Percentiles rank a stretch among this genome's conserved stretches.
Conservation (phyloP, 2,797 vertebrate species). For the Poecilia velifera region DNA sequence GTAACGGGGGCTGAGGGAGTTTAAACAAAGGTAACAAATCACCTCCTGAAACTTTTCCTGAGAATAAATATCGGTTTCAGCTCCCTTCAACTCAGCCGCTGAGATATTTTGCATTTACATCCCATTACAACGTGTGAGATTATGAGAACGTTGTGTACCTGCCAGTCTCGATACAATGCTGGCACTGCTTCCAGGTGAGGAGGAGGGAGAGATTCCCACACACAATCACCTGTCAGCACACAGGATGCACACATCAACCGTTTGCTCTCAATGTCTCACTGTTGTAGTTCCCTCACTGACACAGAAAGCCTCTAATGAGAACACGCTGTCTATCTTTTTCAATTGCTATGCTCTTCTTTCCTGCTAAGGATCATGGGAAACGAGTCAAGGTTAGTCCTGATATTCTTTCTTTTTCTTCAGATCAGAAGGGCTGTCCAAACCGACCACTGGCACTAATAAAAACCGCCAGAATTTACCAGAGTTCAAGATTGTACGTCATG, state of each 20-base stretch:
- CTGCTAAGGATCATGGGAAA: slow-evolving; percentile 34
- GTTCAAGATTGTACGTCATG: slow-evolving; percentile 14
- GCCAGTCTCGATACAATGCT: slow-evolving; percentile 46
- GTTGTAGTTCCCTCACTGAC: slow-evolving; percentile 14
- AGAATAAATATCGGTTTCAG: neutral
- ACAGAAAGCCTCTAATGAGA: slow-evolving; percentile 10
- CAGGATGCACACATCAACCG: neutral
- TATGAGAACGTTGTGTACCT: slow-evolving; percentile 54
- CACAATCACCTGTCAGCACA: slow-evolving; percentile 11
- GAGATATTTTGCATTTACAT: slow-evolving; percentile 58
- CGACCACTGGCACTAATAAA: neutral
- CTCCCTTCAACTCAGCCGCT: slow-evolving; percentile 10
- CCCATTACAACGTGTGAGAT: slow-evolving; percentile 52
- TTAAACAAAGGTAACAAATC: slow-evolving; percentile 2
- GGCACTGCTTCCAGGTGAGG: slow-evolving; percentile 44
- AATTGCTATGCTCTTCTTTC: slow-evolving; percentile 6
- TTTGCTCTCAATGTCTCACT: neutral
- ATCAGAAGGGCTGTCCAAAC: neutral
- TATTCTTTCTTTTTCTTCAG: neutral
- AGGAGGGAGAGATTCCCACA: slow-evolving; percentile 13
- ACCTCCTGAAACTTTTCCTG: neutral
- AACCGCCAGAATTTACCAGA: neutral
- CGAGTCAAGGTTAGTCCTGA: neutral
- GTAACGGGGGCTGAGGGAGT: neutral
- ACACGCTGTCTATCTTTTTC: slow-evolving; percentile 3